Percentiles rank a stretch among this genome's conserved stretches.
These are phyloP conservation scores for Nothobranchius kuhntae DNA, from an alignment of 2,113 vertebrate species.

Conservation along the genomic window DNA sequence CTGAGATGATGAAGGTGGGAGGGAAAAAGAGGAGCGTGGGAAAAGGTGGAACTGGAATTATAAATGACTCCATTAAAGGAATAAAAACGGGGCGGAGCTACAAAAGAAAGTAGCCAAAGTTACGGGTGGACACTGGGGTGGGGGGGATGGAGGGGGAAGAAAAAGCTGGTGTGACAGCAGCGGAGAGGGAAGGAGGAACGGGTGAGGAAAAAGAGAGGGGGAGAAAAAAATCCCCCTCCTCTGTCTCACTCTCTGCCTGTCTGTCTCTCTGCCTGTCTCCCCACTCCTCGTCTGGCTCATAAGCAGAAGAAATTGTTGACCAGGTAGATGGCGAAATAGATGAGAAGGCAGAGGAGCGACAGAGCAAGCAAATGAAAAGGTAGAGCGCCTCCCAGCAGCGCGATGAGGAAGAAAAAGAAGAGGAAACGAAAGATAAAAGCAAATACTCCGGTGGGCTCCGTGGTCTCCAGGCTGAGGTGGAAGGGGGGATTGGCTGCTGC, in stretches of 20 bases:
- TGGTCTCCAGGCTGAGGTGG: slow-evolving; percentile 71
- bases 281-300: slow-evolving; percentile 73
- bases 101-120: slow-evolving; percentile 69
- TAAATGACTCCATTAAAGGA: slow-evolving; percentile 50
- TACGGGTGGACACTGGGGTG: slow-evolving; percentile 56
- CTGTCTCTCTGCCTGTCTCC: slow-evolving; percentile 55
- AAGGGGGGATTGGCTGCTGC: slow-evolving; percentile 71
- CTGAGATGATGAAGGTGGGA: slow-evolving; percentile 72
- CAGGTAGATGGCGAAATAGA: slow-evolving; percentile 83
- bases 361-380: slow-evolving; percentile 78
- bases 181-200: slow-evolving; percentile 48
- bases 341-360: slow-evolving; percentile 79
- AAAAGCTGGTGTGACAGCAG: slow-evolving; percentile 62
- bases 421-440: slow-evolving; percentile 81
- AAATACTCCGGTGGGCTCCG: slow-evolving; percentile 81
- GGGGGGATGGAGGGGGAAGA: slow-evolving; percentile 17
- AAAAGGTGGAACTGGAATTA: slow-evolving; percentile 61
- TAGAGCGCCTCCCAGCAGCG: slow-evolving; percentile 79
- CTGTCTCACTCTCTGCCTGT: slow-evolving; percentile 49
- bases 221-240: slow-evolving; percentile 60
- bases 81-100: slow-evolving; percentile 60
- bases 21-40: slow-evolving; percentile 62
- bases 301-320: slow-evolving; percentile 80
- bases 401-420: slow-evolving; percentile 83
- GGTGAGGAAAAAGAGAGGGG: slow-evolving; percentile 45